These are phyloP conservation scores for Drosophila antonietae DNA, from an alignment of 2,888 invertebrate genomes.

Conservation along the genomic window DNA sequence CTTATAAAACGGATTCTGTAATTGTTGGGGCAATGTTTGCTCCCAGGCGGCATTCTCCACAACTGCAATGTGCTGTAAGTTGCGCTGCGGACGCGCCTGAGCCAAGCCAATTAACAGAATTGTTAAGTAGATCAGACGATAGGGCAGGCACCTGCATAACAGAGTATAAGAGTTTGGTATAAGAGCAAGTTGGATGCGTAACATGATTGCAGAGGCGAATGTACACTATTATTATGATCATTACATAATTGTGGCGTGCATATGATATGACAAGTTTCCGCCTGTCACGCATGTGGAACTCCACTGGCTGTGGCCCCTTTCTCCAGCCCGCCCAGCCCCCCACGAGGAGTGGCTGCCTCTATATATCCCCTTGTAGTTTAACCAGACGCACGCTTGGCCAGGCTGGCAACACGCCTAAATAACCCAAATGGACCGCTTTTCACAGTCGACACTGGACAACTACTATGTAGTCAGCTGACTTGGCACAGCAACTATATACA, in stretches of 20 bases:
- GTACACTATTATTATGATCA: conserved; percentile 51
- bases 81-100: conserved; percentile 62
- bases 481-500: conserved; percentile 22
- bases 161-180: conserved; percentile 7
- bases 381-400: conserved; percentile 3
- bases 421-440: conserved; percentile 73
- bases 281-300: conserved; percentile 70
- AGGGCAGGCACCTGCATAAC: conserved; percentile 55
- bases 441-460: conserved; percentile 56
- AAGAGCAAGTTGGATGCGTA: conserved; percentile 18
- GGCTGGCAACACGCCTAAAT: conserved; percentile 64
- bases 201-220: conserved; percentile 31
- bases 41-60: conserved; percentile 87
- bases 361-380: conserved; percentile 9
- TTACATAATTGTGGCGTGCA: conserved; percentile 77
- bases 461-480: conserved; percentile 70
- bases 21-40: conserved; percentile 86
- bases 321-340: neutral
- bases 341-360: neutral
- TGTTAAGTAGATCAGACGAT: conserved; percentile 11
- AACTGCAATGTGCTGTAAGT: conserved; percentile 86
- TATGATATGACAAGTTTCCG: conserved; percentile 79
- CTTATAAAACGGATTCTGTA: conserved; percentile 87
- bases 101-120: conserved; percentile 14
- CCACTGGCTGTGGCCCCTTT: conserved; percentile 4